Evolutionary conservation across 2,888 invertebrate genomes (phyloP), one percentile per base, ranked within the genome.

Genomic region (Ennomos quercinarius): DNA sequence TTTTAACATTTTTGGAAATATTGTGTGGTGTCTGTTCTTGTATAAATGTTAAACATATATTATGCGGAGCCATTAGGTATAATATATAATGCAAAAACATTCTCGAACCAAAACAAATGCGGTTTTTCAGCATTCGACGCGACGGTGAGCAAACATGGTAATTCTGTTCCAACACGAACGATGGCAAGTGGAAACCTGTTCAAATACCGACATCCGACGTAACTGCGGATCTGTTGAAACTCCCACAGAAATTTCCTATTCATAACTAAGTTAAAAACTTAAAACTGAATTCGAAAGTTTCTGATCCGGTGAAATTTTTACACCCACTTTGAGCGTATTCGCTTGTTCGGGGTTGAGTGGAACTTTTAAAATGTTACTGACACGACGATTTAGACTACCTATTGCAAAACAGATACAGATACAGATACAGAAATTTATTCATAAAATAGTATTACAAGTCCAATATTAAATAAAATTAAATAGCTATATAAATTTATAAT

Each of bases 261-360:
- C 68, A 71, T 71, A 72, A 76, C 71, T 71, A 66, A 63, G 71
- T 73, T 77, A 70, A 67, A 73, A 74, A 75, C 74, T 77, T 73
- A 57, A 64, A 73, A 76, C 67, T 68, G 65, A 66, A 72, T 77
- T 79, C 64, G 64, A 73, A 76, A 67, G 70, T 74, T 66, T 67
- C 46, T 51, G 57, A 66, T 62, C 66, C 66, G 57, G 39, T 61
- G 45, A 53, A 68, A 70, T 67, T 70, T 73, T 67, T 61, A 57
- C 48, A 66, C 63, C 57, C 59, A 56, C 34, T 61, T 56, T 47
- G 17, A 44, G 27, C 55, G 42, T 60, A 35, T 45, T 53, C 35
- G 27, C 54, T 57, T 44, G 53, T 56, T 61, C 45, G 54, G 5
- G 41, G 43, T 41, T 50, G 42, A 37, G 12, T 10, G 10, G 47